phyloP scores from a whole-genome alignment of 2,113 vertebrate species.

The Glaucidium brasilianum region DNA sequence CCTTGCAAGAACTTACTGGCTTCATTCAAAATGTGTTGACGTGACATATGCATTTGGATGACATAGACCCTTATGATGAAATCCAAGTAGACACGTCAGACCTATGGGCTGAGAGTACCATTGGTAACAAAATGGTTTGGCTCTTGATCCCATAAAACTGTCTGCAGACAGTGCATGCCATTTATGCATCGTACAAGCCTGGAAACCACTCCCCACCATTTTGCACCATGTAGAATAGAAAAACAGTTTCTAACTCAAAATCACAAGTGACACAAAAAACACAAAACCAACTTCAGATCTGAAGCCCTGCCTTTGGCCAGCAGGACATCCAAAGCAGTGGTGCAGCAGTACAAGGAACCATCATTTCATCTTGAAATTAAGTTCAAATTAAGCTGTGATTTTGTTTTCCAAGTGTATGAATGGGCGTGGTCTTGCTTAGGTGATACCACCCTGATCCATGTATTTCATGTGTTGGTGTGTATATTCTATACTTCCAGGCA shows the following conservation, averaged over 20 bases:
- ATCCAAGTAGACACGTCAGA: background rate
- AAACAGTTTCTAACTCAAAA: background rate
- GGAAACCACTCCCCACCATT: background rate
- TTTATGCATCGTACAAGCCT: accelerated
- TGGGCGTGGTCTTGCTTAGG: background rate
- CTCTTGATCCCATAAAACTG: background rate
- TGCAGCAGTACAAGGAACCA: background rate
- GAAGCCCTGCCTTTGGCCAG: background rate
- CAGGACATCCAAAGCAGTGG: background rate
- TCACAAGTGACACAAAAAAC: background rate
- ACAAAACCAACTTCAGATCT: background rate
- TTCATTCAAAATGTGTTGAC: background rate
- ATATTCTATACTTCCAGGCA: background rate
- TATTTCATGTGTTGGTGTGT: background rate
- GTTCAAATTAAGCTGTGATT: background rate
- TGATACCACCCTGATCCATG: accelerated
- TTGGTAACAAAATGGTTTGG: background rate
- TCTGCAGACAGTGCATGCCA: background rate
- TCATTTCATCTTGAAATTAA: background rate
- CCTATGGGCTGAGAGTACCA: background rate
- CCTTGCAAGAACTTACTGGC: background rate
- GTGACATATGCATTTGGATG: accelerated
- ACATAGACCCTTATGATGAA: background rate
- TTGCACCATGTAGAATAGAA: background rate
- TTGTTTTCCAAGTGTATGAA: background rate